phyloP scores from a whole-genome alignment of 2,797 vertebrate species.

The Basileuterus tristriatus region DNA sequence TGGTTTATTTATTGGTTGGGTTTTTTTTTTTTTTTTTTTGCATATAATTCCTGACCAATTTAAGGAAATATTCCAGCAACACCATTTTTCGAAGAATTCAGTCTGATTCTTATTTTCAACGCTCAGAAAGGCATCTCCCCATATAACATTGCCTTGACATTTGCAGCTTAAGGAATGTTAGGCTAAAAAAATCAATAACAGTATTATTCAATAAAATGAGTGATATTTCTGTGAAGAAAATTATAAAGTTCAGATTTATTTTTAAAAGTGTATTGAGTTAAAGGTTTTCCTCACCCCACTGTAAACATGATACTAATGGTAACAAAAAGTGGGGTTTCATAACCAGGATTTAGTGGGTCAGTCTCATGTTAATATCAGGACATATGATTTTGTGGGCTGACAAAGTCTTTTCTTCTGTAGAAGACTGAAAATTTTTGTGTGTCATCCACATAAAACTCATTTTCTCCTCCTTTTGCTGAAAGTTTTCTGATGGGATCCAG shows the following conservation, averaged over 20 bases:
- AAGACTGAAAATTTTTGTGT: not conserved
- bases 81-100: not conserved
- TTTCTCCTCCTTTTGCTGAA: not conserved
- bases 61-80: not conserved
- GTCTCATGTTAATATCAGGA: not conserved
- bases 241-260: not conserved
- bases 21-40: not conserved
- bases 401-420: not conserved
- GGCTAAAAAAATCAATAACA: not conserved
- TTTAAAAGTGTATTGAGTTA: not conserved
- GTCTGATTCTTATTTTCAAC: not conserved
- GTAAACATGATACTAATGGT: not conserved
- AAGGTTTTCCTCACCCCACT: not conserved
- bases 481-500: not conserved
- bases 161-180: not conserved
- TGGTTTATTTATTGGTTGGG: not conserved
- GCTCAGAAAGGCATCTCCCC: not conserved
- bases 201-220: not conserved
- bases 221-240: not conserved
- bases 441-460: not conserved
- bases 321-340: not conserved
- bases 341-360: not conserved
- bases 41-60: not conserved
- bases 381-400: not conserved
- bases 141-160: not conserved